A percentile compares a stretch with the other conserved stretches of the same genome.
phyloP scores from a whole-genome alignment of 2,113 vertebrate genomes.

The Saguinus midas region DNA sequence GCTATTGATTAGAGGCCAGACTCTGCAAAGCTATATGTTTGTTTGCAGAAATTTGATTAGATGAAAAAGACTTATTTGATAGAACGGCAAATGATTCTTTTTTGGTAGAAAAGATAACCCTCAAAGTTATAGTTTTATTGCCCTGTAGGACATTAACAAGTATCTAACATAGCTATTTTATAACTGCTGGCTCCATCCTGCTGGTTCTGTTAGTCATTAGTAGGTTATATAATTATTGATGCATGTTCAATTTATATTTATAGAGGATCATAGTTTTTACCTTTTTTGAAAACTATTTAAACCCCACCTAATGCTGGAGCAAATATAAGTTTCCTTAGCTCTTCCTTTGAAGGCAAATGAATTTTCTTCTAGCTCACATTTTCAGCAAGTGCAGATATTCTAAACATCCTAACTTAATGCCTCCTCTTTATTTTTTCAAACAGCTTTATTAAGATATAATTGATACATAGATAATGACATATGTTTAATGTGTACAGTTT shows the following conservation, averaged over 20 bases:
- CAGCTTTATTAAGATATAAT: not conserved
- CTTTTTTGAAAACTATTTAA: not conserved
- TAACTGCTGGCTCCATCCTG: not conserved
- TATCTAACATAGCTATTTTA: not conserved
- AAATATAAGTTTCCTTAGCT: not conserved
- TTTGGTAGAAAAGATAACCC: not conserved
- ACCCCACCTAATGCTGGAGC: not conserved
- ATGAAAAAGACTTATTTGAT: not conserved
- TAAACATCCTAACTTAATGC: not conserved
- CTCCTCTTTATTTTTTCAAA: not conserved
- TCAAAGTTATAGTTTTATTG: not conserved
- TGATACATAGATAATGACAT: not conserved
- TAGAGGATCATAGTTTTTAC: not conserved
- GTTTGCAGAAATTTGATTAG: not conserved
- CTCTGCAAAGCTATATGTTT: not conserved
- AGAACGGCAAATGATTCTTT: not conserved
- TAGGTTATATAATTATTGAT: not conserved
- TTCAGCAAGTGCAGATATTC: not conserved
- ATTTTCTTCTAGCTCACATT: not conserved
- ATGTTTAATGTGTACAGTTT: not conserved
- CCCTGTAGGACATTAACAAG: not conserved
- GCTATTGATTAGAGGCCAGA: not conserved
- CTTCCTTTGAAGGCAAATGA: not conserved
- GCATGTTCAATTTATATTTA: not conserved
- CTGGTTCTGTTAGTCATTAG: not conserved